phyloP scores from a whole-genome alignment of 64 coral and sea anemone genomes.

The Pocillopora damicornis region DNA sequence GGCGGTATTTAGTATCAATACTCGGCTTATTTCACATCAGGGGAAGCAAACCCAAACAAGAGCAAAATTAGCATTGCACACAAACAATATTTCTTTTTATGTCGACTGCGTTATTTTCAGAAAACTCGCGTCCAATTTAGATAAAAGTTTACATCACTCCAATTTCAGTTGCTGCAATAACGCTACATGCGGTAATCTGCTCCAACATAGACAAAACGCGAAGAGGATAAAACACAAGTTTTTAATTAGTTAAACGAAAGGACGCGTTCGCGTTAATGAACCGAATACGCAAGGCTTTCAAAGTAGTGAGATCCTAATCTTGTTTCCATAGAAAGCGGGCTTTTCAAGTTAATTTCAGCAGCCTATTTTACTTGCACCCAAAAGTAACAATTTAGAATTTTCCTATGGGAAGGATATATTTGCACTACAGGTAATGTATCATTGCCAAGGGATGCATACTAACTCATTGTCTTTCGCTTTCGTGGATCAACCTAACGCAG shows the following conservation, averaged over 20 bases:
- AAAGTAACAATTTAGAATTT: slow-evolving; percentile 1
- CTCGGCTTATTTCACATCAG: not conserved
- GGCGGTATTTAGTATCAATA: not conserved
- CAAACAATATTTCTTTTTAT: slow-evolving; percentile 5
- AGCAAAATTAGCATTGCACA: slow-evolving; percentile 8
- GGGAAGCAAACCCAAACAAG: not conserved
- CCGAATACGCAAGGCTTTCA: not conserved
- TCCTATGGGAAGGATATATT: slow-evolving; percentile 36
- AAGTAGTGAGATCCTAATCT: not conserved
- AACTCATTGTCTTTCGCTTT: slow-evolving; percentile 11
- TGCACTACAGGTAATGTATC: not conserved
- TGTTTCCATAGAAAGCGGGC: not conserved
- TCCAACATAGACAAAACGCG: not conserved
- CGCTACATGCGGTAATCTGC: slow-evolving; percentile 1
- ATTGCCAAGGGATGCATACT: not conserved
- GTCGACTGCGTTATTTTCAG: not conserved
- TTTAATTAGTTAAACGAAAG: not conserved
- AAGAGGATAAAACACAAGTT: not conserved
- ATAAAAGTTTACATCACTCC: not conserved
- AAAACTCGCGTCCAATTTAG: slow-evolving; percentile 1
- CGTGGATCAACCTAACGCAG: not conserved
- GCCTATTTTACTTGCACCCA: not conserved
- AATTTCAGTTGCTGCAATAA: not conserved
- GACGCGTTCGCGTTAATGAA: not conserved
- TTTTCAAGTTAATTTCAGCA: not conserved